A percentile compares a stretch with the other conserved stretches of the same genome.
phyloP scores from a whole-genome alignment of 1,140 invertebrate genomes.

The Pogonus chalceus region DNA sequence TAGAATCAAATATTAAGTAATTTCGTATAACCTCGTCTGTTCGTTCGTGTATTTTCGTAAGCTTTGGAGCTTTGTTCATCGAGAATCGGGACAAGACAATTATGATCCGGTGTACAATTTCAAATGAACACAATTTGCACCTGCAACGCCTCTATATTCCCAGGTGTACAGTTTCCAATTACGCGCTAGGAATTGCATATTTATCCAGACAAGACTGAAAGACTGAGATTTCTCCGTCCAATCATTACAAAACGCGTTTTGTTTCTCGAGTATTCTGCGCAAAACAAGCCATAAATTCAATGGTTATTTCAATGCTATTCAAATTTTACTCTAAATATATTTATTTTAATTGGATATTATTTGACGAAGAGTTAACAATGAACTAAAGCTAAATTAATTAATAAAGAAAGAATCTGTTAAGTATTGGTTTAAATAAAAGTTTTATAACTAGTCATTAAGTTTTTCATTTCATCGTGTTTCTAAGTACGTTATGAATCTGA shows the following conservation, averaged over 20 bases:
- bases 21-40: not conserved
- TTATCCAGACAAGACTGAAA: not conserved
- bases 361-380: too few relatives aligned
- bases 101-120: conserved; percentile 5
- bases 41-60: not conserved
- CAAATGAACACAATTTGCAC: conserved; percentile 7
- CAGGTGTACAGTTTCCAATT: conserved; percentile 2
- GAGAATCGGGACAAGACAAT: conserved; percentile 1
- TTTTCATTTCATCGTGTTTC: too few relatives aligned
- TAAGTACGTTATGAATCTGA: too few relatives aligned
- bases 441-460: too few relatives aligned
- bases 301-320: too few relatives aligned
- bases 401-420: too few relatives aligned
- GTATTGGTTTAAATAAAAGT: too few relatives aligned
- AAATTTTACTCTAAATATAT: too few relatives aligned
- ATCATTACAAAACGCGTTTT: not conserved
- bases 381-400: too few relatives aligned
- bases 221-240: conserved; percentile 6
- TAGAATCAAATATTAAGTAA: not conserved
- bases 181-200: conserved; percentile 4
- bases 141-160: conserved; percentile 2
- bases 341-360: too few relatives aligned
- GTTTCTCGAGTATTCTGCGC: too few relatives aligned
- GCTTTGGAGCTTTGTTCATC: not conserved
- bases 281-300: too few relatives aligned